These are phyloP conservation scores for Anniella stebbinsi DNA, from an alignment of 2,797 vertebrate genomes.

Conservation along the genomic window DNA sequence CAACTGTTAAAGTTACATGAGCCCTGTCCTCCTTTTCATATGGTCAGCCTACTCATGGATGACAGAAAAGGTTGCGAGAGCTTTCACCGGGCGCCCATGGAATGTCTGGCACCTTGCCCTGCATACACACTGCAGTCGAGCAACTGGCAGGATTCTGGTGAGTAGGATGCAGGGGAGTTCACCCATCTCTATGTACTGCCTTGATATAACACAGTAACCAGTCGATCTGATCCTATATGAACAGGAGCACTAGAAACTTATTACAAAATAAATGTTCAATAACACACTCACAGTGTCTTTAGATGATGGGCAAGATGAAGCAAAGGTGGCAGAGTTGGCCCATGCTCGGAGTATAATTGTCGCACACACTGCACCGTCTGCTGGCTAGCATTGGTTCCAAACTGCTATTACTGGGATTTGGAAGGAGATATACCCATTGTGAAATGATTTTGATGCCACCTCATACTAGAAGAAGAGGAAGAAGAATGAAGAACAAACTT, in stretches of 20 bases:
- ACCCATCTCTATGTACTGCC: no score
- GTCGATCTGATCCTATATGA: background rate
- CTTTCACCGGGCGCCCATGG: no score
- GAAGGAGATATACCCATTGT: background rate
- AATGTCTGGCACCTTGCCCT: no score
- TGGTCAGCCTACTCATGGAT: no score
- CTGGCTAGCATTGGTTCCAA: slow-evolving; percentile 52
- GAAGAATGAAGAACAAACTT: background rate
- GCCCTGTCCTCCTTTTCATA: no score
- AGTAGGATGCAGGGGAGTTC: no score
- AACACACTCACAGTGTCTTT: no score
- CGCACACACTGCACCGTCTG: slow-evolving; percentile 52
- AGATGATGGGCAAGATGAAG: background rate
- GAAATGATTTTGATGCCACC: background rate
- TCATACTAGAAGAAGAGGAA: background rate
- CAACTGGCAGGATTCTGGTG: no score
- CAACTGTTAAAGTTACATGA: no score
- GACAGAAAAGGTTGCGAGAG: no score
- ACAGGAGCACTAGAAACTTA: background rate
- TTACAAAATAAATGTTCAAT: background rate
- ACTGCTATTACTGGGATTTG: slow-evolving; percentile 34
- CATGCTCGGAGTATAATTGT: background rate
- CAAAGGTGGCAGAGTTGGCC: background rate
- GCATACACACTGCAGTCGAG: no score
- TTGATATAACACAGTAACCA: background rate